phyloP scores from a whole-genome alignment of 64 coral and sea anemone species.

The Exaiptasia diaphana region DNA sequence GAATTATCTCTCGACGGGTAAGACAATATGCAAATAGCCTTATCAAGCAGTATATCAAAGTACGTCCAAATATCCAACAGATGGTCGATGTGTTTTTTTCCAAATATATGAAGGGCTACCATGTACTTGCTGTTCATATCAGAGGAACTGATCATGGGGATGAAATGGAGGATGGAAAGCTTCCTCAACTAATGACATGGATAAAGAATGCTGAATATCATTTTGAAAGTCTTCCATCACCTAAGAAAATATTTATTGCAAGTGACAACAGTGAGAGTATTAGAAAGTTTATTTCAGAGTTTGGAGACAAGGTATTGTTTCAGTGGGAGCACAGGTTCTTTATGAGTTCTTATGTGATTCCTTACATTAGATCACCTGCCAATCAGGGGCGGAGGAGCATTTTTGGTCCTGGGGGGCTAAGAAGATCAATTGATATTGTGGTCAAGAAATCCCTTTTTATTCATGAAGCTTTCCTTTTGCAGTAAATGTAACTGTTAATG shows the following conservation, averaged over 20 bases:
- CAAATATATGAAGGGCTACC: slow-evolving; percentile 9
- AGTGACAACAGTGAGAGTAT: slow-evolving; percentile 75
- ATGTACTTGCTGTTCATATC: slow-evolving; percentile 69
- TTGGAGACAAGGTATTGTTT: slow-evolving; percentile 46
- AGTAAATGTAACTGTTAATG: too few relatives aligned
- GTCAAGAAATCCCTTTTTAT: too few relatives aligned
- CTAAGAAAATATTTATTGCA: slow-evolving; percentile 75
- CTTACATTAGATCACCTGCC: too few relatives aligned
- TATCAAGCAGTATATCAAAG: slow-evolving; percentile 32
- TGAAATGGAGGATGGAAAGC: slow-evolving; percentile 35
- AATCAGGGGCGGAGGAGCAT: too few relatives aligned
- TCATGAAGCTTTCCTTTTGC: too few relatives aligned
- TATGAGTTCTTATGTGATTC: not conserved
- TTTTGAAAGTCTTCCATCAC: slow-evolving; percentile 26
- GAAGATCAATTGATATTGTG: too few relatives aligned
- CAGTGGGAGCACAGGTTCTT: not conserved
- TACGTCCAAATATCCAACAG: slow-evolving; percentile 5
- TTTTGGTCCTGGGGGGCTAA: too few relatives aligned
- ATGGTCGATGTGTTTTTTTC: slow-evolving; percentile 37
- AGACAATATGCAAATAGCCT: slow-evolving; percentile 40
- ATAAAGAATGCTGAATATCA: slow-evolving; percentile 29
- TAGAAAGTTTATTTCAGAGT: slow-evolving; percentile 40
- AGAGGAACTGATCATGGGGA: slow-evolving; percentile 63
- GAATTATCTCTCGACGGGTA: slow-evolving; percentile 32
- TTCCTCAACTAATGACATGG: slow-evolving; percentile 49